Conservation (phyloP, 2,888 invertebrate genomes). For the Orthonevra nobilis region DNA sequence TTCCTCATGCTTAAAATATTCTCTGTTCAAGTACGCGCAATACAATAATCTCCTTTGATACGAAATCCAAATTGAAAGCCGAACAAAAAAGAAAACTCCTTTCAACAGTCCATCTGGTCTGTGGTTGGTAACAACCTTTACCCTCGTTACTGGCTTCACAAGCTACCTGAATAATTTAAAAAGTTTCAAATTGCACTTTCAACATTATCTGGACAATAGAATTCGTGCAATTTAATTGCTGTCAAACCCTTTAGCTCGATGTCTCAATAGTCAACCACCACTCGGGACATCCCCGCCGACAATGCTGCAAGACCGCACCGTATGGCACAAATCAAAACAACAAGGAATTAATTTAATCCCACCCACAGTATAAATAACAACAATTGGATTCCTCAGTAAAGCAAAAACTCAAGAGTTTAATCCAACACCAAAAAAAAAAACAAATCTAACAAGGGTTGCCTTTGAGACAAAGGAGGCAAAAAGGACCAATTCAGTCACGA, state of each 20-base stretch:
- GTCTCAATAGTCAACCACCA: slow-evolving; percentile 4
- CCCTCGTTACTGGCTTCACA: no score
- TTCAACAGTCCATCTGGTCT: no score
- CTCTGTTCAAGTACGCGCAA: no score
- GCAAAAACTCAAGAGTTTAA: slow-evolving; percentile 26
- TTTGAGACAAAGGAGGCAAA: slow-evolving; percentile 49
- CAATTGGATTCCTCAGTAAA: slow-evolving; percentile 9
- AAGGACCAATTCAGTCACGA: slow-evolving; percentile 47
- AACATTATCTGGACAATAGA: background rate
- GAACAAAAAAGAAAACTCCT: no score
- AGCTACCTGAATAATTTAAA: slow-evolving; percentile 41
- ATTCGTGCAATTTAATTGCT: slow-evolving; percentile 51
- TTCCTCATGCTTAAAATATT: no score
- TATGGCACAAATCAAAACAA: slow-evolving; percentile 53
- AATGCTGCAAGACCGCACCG: slow-evolving; percentile 32
- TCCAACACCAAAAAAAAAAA: no score
- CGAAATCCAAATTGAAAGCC: no score
- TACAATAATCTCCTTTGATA: no score
- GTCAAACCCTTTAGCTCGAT: background rate
- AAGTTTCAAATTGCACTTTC: slow-evolving; percentile 45
- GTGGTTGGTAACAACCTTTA: slow-evolving; percentile 1
- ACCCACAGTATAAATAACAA: background rate
- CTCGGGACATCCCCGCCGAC: slow-evolving; percentile 36
- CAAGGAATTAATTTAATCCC: slow-evolving; percentile 51
- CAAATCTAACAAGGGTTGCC: slow-evolving; percentile 35